Conservation (phyloP, 2,888 invertebrate species). For the Lithosia quadra region DNA sequence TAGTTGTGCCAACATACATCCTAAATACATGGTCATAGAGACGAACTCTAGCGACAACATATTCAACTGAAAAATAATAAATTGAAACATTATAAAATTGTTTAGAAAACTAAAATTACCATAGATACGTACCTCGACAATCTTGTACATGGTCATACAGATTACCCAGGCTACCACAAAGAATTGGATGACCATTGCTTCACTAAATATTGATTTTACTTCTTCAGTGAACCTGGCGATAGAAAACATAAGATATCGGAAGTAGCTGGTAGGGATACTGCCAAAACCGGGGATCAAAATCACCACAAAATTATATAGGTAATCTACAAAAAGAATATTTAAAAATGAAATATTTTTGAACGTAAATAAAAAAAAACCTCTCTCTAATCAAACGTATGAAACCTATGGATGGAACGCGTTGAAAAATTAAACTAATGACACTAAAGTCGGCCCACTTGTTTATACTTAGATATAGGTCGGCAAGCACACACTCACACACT, state of each 20-base stretch:
- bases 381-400: no score
- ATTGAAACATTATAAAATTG: neutral
- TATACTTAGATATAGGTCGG: no score
- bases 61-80: conserved; percentile 64
- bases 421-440: no score
- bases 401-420: no score
- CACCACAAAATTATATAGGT: neutral
- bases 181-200: conserved; percentile 72
- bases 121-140: conserved; percentile 66
- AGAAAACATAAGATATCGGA: conserved; percentile 12
- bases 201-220: conserved; percentile 72
- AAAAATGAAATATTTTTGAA: no score
- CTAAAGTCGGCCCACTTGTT: no score
- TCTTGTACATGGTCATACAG: conserved; percentile 80
- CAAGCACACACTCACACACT: no score
- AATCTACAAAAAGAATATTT: neutral
- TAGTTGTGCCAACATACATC: conserved; percentile 74
- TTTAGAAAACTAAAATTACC: neutral
- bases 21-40: conserved; percentile 70
- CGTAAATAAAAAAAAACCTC: no score
- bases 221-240: conserved; percentile 68
- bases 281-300: neutral
- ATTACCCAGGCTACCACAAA: conserved; percentile 75
- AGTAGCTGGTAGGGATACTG: neutral
- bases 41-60: conserved; percentile 71